phyloP scores from a whole-genome alignment of 2,113 vertebrate species.

The Rhinopomastus cyanomelas region DNA sequence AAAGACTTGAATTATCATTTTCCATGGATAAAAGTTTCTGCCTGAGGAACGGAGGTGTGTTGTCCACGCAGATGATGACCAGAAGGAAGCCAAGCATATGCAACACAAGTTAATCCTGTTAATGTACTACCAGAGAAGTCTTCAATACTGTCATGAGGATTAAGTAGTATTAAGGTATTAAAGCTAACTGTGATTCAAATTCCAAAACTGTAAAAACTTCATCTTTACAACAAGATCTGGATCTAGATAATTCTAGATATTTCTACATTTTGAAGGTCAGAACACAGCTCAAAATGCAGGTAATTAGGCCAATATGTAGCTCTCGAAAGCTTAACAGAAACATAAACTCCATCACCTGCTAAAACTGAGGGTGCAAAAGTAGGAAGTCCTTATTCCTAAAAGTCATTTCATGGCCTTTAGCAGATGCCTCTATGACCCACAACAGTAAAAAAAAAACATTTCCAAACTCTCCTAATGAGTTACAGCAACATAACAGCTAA shows the following conservation, averaged over 20 bases:
- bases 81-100: neutral
- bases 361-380: neutral
- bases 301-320: neutral
- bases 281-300: neutral
- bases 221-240: neutral
- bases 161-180: neutral
- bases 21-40: neutral
- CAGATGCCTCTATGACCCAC: neutral
- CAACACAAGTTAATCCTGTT: neutral
- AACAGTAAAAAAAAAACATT: conserved; percentile 39
- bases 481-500: conserved; percentile 44
- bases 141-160: neutral
- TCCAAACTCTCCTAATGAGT: conserved; percentile 27
- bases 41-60: neutral
- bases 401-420: conserved; percentile 42
- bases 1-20: neutral
- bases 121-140: neutral
- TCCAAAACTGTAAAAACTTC: neutral
- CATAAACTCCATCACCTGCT: neutral
- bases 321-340: neutral
- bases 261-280: neutral
- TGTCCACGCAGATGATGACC: neutral
- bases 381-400: conserved; percentile 24
- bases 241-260: neutral
- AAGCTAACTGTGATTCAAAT: neutral